Conservation (phyloP, 1,140 invertebrate species). For the Aleiodes sp. region DNA sequence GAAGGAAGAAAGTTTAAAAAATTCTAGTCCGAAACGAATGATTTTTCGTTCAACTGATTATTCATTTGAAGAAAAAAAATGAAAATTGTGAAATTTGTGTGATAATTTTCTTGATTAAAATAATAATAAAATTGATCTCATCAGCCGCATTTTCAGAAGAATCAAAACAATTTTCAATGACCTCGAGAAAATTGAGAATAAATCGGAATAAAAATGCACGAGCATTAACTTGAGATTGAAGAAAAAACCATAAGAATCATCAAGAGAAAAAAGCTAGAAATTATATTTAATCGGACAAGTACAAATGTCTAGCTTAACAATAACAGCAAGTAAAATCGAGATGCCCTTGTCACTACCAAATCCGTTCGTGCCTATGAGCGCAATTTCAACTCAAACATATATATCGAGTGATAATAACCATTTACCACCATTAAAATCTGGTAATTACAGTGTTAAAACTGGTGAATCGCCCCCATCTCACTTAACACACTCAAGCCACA, state of each 20-base stretch:
- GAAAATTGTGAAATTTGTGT: too few species aligned
- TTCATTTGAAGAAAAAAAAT: too few species aligned
- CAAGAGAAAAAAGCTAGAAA: conserved; percentile 9
- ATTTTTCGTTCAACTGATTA: too few species aligned
- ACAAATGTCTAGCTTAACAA: conserved; percentile 51
- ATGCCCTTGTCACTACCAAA: conserved; percentile 61
- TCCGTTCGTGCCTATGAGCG: conserved; percentile 52
- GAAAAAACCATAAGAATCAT: background rate
- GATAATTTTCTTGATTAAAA: too few species aligned
- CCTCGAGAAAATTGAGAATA: too few species aligned
- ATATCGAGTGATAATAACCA: conserved; percentile 57
- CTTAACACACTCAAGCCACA: conserved; percentile 32
- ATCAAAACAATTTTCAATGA: too few species aligned
- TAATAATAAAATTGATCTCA: too few species aligned
- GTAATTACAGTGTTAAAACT: conserved; percentile 48
- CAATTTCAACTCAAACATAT: conserved; percentile 56
- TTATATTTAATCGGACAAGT: conserved; percentile 35
- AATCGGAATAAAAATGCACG: too few species aligned
- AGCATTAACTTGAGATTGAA: background rate
- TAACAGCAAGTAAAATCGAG: conserved; percentile 45
- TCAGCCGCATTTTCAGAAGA: too few species aligned
- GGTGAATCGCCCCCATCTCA: conserved; percentile 36
- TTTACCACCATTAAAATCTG: conserved; percentile 58
- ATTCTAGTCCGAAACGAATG: too few species aligned
- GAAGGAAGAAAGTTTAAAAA: too few species aligned